Percentiles rank a stretch among this genome's conserved stretches.
Evolutionary conservation across 2,113 vertebrate species (phyloP).

Genomic region (Sebastes fasciatus): DNA sequence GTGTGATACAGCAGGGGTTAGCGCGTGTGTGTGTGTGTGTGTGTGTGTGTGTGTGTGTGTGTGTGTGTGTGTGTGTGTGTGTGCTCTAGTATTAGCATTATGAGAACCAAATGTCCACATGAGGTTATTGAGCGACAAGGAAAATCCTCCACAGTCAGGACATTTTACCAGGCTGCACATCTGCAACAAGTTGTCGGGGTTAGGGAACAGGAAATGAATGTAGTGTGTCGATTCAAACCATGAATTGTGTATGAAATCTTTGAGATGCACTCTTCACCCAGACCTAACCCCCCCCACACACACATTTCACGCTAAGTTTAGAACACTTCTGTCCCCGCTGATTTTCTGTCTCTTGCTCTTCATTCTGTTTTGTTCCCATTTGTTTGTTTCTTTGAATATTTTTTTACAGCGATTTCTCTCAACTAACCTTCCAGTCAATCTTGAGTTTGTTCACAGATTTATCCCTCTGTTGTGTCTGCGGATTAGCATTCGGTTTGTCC

Average conservation of each 20-base stretch:
- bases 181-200: conserved; percentile 19
- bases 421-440: conserved; percentile 64
- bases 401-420: conserved; percentile 26
- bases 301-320: conserved; percentile 15
- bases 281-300: conserved; percentile 26
- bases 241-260: conserved; percentile 22
- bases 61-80: background rate
- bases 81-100: conserved; percentile 8
- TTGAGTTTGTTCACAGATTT: conserved; percentile 55
- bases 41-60: conserved; percentile 12
- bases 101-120: conserved; percentile 17
- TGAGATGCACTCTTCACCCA: conserved; percentile 42
- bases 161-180: conserved; percentile 19
- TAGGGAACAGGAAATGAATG: conserved; percentile 18
- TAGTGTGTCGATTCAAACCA: background rate
- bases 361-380: conserved; percentile 47
- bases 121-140: background rate
- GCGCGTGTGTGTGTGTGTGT: background rate
- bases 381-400: conserved; percentile 51
- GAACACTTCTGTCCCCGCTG: background rate
- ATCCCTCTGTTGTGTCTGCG: conserved; percentile 60
- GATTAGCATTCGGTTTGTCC: conserved; percentile 74
- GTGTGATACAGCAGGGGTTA: background rate
- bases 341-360: conserved; percentile 10
- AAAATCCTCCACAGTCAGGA: background rate